phyloP scores from a whole-genome alignment of 2,888 invertebrate genomes.

The Hanleya hanleyi region DNA sequence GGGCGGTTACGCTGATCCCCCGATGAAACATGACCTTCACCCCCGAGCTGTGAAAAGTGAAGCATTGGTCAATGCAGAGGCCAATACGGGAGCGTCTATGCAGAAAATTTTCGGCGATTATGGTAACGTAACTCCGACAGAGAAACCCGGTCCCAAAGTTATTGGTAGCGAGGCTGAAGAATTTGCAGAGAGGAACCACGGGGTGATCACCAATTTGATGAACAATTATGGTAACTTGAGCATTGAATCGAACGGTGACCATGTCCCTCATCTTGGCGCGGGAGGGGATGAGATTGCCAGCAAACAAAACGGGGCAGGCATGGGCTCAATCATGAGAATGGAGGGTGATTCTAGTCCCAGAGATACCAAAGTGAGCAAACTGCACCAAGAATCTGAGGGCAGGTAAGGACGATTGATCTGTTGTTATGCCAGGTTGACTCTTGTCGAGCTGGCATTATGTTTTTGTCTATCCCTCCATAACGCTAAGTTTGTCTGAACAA shows the following conservation, averaged over 20 bases:
- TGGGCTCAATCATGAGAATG: constrained; percentile 62
- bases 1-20: constrained; percentile 61
- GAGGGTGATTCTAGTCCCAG: constrained; percentile 44
- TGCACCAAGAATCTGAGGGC: constrained; percentile 59
- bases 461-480: too few species aligned
- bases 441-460: too few species aligned
- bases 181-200: constrained; percentile 60
- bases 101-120: constrained; percentile 60
- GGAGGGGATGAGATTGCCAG: constrained; percentile 55
- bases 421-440: too few species aligned
- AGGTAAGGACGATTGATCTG: constrained; percentile 58
- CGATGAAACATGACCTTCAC: constrained; percentile 46
- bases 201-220: constrained; percentile 53
- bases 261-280: constrained; percentile 45
- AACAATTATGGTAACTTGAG: constrained; percentile 52
- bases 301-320: constrained; percentile 54
- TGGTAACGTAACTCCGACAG: constrained; percentile 47
- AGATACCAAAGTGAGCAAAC: constrained; percentile 50
- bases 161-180: constrained; percentile 58
- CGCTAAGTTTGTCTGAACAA: too few species aligned
- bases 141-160: constrained; percentile 51
- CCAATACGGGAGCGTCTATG: constrained; percentile 60
- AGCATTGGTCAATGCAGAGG: constrained; percentile 50
- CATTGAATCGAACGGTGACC: constrained; percentile 43
- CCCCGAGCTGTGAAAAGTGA: constrained; percentile 56